Percentiles rank a stretch among this genome's conserved stretches.
Conservation (phyloP, 2,888 invertebrate species). For the Catonia carolina region DNA sequence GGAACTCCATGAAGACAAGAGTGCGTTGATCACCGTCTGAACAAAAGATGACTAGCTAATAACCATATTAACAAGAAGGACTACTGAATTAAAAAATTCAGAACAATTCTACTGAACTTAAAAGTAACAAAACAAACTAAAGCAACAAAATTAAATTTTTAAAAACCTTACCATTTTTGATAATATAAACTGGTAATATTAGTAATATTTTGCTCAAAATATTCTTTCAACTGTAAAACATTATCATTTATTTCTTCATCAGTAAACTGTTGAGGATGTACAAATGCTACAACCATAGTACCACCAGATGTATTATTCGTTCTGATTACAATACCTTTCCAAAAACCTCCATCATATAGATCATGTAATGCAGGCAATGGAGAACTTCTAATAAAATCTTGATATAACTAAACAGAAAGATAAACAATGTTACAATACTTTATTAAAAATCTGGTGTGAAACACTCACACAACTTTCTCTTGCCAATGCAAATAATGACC, state of each 20-base stretch:
- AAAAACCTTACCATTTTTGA: conserved; percentile 23
- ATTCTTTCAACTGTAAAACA: conserved; percentile 55
- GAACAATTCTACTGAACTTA: no score
- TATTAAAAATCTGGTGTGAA: no score
- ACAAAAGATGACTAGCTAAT: no score
- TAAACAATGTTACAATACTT: not conserved
- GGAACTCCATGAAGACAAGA: no score
- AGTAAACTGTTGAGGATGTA: conserved; percentile 46
- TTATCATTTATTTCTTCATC: conserved; percentile 54
- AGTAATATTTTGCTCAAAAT: conserved; percentile 46
- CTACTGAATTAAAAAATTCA: no score
- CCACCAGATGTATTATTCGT: conserved; percentile 54
- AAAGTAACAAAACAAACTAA: no score
- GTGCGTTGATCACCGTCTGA: no score
- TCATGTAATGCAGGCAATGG: conserved; percentile 68
- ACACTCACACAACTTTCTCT: no score
- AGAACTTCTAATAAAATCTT: conserved; percentile 66
- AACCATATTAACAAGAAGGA: no score
- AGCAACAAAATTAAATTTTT: no score
- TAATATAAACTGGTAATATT: conserved; percentile 24
- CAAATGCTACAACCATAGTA: conserved; percentile 72
- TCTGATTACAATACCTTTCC: conserved; percentile 48
- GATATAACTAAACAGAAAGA: conserved; percentile 43
- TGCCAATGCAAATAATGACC: no score
- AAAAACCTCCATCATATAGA: conserved; percentile 55